Evolutionary conservation across 2,797 vertebrate genomes (phyloP), one percentile per base, ranked within the genome.

Genomic region (Arrhamphus sclerolepis): DNA sequence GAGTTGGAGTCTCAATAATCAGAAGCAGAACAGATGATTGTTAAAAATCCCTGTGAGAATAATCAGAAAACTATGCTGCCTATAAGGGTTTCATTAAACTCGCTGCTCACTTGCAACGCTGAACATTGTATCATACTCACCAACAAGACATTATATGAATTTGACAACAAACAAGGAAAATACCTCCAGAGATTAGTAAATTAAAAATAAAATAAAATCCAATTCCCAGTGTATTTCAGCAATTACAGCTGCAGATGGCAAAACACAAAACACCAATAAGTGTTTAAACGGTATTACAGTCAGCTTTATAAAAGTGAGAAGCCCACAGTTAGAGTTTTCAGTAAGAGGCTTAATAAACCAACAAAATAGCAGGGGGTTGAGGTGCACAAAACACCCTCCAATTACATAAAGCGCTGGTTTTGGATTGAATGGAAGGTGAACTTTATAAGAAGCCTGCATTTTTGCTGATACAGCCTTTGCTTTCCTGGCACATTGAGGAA

Each of bases 21-120:
- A 22, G 43, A 22, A 44, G 20, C 43, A 46, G 43, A 42, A 18
- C 17, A 42, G 40, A 46, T n/a, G 19, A 20, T 19, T 46, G 43
- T 46, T 46, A 46, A 46, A 46, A 46, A 46, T 21, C 17, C 43
- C 20, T 13, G 43, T 22, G 43, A 46, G 43, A 22, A 46, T 22
- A 21, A 46, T 46, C 10, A 21, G 43, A 46, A 46, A 46, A 22
- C 43, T 14, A 11, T 46, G 43, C 43, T 46, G 43, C 43, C 43
- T 46, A 46, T 16, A 46, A 46, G 21, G 43, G 43, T 20, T 46
- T 46, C 43, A 46, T 46, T 46, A 46, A 46, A 14, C 20, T 13
- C 43, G 18, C 43, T 21, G 19, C 43, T 16, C 43, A 8, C 43
- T 20, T 21, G 21, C 21, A 46, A 46, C 20, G 19, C 43, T 22